A percentile compares a stretch with the other conserved stretches of the same genome.
Evolutionary conservation across 2,888 invertebrate species (phyloP).

Genomic region (Drosophila kanekoi): DNA sequence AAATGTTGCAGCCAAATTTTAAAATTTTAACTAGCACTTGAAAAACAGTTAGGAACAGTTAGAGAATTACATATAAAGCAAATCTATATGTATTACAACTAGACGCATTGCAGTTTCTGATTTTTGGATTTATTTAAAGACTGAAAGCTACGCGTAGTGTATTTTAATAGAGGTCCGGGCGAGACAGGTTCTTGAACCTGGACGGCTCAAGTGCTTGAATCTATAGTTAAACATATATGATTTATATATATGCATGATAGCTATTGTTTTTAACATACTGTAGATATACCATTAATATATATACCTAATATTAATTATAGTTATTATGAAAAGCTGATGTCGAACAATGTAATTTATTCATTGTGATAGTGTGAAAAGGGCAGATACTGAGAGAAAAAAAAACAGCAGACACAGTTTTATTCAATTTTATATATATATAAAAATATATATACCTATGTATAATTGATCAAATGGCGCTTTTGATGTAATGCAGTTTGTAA

Average conservation of each 20-base stretch:
- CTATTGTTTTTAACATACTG: constrained; percentile 66
- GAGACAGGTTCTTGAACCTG: constrained; percentile 40
- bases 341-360: constrained; percentile 69
- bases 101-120: constrained; percentile 53
- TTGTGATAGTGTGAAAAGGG: constrained; percentile 67
- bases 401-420: constrained; percentile 51
- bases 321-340: constrained; percentile 36
- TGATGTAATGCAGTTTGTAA: constrained; percentile 67
- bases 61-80: constrained; percentile 3
- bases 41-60: constrained; percentile 35
- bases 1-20: constrained; percentile 60
- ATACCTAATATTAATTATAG: constrained; percentile 35
- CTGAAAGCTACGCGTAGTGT: constrained; percentile 68
- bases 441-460: constrained; percentile 12
- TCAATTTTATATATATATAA: constrained; percentile 24
- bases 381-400: constrained; percentile 53
- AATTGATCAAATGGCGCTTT: constrained; percentile 56
- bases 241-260: constrained; percentile 57
- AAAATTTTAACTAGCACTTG: constrained; percentile 49
- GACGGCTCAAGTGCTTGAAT: constrained; percentile 53
- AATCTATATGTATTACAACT: constrained; percentile 11
- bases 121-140: constrained; percentile 72
- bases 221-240: constrained; percentile 34
- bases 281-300: constrained; percentile 35
- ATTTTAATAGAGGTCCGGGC: constrained; percentile 42